Percentiles rank a stretch among this genome's conserved stretches.
These are phyloP conservation scores for Tipula confusa DNA, from an alignment of 2,888 invertebrate species.

Conservation along the genomic window DNA sequence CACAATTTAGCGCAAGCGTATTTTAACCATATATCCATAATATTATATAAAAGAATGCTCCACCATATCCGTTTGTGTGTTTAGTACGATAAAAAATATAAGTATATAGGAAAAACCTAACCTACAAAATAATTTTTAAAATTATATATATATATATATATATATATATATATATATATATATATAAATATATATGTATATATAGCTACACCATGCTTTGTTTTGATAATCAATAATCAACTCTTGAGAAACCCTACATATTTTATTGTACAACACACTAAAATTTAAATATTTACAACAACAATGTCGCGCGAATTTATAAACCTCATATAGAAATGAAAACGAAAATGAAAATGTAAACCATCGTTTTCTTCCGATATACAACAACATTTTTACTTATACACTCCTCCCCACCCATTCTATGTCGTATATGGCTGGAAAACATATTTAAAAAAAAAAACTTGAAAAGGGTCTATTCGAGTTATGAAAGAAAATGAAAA, in stretches of 20 bases:
- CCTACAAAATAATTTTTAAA: neutral
- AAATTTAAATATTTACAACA: neutral
- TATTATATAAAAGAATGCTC: neutral
- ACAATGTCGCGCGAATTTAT: neutral
- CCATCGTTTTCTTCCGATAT: neutral
- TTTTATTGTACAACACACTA: neutral
- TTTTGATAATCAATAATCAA: neutral
- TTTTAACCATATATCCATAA: neutral
- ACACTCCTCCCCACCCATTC: neutral
- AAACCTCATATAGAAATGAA: neutral
- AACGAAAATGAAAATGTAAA: neutral
- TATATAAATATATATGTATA: too few species aligned
- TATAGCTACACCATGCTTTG: neutral
- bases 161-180: neutral
- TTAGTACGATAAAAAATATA: neutral
- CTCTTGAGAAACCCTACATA: neutral
- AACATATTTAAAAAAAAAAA: neutral
- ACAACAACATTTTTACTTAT: neutral
- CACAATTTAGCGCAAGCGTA: conserved; percentile 12
- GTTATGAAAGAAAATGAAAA: conserved; percentile 25
- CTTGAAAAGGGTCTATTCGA: neutral
- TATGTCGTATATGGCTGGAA: neutral
- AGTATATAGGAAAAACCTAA: neutral
- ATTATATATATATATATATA: neutral
- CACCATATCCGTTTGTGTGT: neutral